Base-by-base conservation (phyloP, 2,797 vertebrate genomes). In the Decapterus maruadsi region DNA sequence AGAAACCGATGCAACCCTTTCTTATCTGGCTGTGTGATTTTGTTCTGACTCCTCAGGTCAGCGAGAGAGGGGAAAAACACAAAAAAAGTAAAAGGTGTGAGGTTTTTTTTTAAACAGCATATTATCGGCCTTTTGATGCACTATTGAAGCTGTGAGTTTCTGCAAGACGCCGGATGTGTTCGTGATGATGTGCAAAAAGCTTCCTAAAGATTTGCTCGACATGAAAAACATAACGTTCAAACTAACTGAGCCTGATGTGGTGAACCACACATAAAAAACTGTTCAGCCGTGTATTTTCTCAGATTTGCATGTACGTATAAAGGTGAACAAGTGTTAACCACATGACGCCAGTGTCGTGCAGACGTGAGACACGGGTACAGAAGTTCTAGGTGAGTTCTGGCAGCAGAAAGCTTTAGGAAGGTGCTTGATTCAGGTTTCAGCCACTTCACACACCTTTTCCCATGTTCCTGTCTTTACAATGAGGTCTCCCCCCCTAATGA, bases 401-500 rank as follows among this genome's bases (percentile, higher is more conserved):
- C 45, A 58, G 36, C 17, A 61, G 42, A 83, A 81, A 80, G 38
- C 26, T 64, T 19, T 34, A 6, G 31, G 26, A 26, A 59, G 7
- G 4, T 54, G 56, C 40, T 53, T 31, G 78, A 79, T 81, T 87
- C 60, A 53, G 22, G 74, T 90, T 91, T 92, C 86, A 87, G 34
- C 12, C 6, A 3, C 12, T 40, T 69, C 68, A 82, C 67, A 81
- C 81, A 89, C 86, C 70, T 87, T 84, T 26, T 26, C 61, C 64
- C 36, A 34, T 80, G 72, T 77, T 78, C 67, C 65, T 54, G 36
- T 76, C 60, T 72, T 85, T 68, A 88, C 74, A 80, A 81, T 51
- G 34, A 70, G 51, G 61, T 82, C 62, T 68, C 45, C 19, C 45
- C 19, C 26, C 26, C 26, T 88, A 89, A 94, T 92, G 82, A 93